Evolutionary conservation across 2,888 invertebrate species (phyloP), one percentile per base, ranked within the genome.

Genomic region (Leptinotarsa haldemani): DNA sequence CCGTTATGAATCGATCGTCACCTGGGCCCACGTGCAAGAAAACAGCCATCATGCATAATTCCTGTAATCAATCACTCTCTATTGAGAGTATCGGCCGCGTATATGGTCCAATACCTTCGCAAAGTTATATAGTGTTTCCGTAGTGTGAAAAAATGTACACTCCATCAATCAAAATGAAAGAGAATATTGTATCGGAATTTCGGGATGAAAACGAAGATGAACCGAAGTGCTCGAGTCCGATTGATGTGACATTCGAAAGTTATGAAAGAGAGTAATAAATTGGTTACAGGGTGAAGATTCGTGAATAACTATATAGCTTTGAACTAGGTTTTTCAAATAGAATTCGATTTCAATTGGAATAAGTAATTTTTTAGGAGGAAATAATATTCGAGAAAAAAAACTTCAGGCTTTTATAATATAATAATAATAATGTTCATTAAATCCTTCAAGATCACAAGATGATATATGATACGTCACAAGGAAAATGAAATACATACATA

Each of bases 31-130:
- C 68, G 50, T 52, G 67, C 56, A 56, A 77, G 73, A 75, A 74
- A 70, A 74, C 71, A 65, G 73, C 75, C 67, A 73, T 69, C 63
- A 68, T 74, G 74, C 71, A 77, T 75, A 78, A 72, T 79, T 75
- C 64, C 71, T 63, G 76, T 74, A 79, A 79, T 80, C 80, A 79
- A 79, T 80, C 79, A 80, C 78, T 69, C 74, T 74, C 75, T 76
- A 73, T 74, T 69, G 63, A 75, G 74, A 70, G 56, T 53, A 30
- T 53, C 25, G 46, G 18, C 50, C 68, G 46, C 20, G 20, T 68
- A 56, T 68, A 73, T 73, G 74, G 71, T 77, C 76, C 80, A 76
- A 77, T 76, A 74, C 73, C 70, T 76, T 71, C 66, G 73, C 70
- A 76, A 77, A 78, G 77, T 77, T 78, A 56, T 70, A 69, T 74